phyloP scores from a whole-genome alignment of 2,113 vertebrate species.

The Peromyscus polionotus region DNA sequence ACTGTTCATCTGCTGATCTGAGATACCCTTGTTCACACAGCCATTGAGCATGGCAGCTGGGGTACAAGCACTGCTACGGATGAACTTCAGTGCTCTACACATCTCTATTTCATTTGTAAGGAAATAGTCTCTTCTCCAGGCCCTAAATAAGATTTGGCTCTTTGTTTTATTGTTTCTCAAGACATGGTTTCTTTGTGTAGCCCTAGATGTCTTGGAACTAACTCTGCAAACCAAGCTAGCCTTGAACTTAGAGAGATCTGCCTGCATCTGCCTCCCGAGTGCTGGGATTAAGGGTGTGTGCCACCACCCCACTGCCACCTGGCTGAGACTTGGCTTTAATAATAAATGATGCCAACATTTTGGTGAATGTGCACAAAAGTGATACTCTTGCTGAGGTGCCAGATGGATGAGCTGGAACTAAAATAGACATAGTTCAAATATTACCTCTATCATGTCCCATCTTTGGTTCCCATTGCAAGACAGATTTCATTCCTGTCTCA shows the following conservation, averaged over 20 bases:
- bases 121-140: not conserved
- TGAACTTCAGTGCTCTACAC: not conserved
- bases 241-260: not conserved
- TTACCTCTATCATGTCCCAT: not conserved
- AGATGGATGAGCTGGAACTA: not conserved
- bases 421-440: not conserved
- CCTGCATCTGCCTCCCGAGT: not conserved
- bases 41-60: not conserved
- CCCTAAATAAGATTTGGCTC: not conserved
- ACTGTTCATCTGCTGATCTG: constrained; percentile 37
- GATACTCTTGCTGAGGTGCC: not conserved
- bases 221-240: not conserved
- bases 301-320: not conserved
- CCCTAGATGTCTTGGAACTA: not conserved
- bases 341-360: not conserved
- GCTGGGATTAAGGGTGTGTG: not conserved
- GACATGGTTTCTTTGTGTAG: not conserved
- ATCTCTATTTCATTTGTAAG: not conserved
- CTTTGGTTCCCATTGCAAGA: too few relatives aligned
- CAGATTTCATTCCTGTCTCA: not conserved
- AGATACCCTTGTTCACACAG: not conserved
- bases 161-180: not conserved
- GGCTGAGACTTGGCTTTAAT: not conserved
- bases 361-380: not conserved
- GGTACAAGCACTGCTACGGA: not conserved